These are phyloP conservation scores for Riparia riparia DNA, from an alignment of 2,113 vertebrate genomes.

Conservation along the genomic window DNA sequence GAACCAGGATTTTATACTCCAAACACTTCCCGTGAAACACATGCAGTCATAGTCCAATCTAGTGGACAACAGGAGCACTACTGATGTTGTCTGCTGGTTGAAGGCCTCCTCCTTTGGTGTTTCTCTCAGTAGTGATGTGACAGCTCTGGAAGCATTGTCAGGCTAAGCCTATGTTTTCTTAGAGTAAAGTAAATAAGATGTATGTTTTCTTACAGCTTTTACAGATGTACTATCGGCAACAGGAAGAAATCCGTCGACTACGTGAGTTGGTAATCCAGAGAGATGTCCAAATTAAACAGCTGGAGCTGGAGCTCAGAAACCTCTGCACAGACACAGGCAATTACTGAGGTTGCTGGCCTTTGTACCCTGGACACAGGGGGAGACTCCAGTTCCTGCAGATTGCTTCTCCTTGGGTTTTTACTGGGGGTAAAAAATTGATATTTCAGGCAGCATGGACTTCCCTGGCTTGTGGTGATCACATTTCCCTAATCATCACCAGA, in stretches of 20 bases:
- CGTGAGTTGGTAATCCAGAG: conserved; percentile 85
- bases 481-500: neutral
- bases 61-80: neutral
- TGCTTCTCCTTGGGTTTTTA: conserved; percentile 37
- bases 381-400: neutral
- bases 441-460: conserved; percentile 2
- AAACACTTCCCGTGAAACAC: neutral
- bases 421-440: neutral
- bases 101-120: neutral
- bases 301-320: conserved; percentile 92
- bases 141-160: neutral
- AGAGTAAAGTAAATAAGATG: neutral
- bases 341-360: conserved; percentile 63
- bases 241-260: conserved; percentile 91
- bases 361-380: conserved; percentile 11
- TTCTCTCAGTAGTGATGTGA: neutral
- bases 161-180: neutral
- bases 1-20: neutral
- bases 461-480: neutral
- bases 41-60: neutral
- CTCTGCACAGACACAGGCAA: conserved; percentile 54
- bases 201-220: conserved; percentile 81
- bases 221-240: conserved; percentile 90
- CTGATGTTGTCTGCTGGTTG: neutral
- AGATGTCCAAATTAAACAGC: conserved; percentile 87